These are phyloP conservation scores for Rhinichthys klamathensis DNA, from an alignment of 2,113 vertebrate species.

Conservation along the genomic window DNA sequence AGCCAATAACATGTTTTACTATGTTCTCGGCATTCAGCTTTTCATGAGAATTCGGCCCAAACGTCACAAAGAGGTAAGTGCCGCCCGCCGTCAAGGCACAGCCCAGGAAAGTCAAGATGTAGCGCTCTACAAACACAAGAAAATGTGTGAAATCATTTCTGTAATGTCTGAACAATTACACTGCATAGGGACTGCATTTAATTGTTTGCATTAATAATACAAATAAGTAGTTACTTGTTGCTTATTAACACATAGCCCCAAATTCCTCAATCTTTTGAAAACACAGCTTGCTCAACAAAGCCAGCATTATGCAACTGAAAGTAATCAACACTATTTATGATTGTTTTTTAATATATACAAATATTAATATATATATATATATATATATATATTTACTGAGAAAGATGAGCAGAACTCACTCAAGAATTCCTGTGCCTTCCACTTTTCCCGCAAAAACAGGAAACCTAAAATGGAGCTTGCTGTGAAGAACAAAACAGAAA, in stretches of 20 bases:
- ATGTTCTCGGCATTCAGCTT: conserved; percentile 89
- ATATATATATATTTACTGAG: background rate
- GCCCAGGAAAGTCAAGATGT: conserved; percentile 87
- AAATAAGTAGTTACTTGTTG: background rate
- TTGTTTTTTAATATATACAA: too few species aligned
- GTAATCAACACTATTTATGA: background rate
- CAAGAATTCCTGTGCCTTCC: conserved; percentile 88
- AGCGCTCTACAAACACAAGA: conserved; percentile 78
- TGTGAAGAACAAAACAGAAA: conserved; percentile 60
- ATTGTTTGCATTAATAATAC: background rate
- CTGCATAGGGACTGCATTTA: background rate
- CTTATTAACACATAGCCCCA: background rate
- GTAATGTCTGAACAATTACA: background rate
- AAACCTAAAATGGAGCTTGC: conserved; percentile 94
- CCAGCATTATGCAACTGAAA: background rate
- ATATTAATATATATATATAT: too few species aligned
- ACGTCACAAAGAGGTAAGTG: conserved; percentile 91
- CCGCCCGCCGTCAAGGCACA: conserved; percentile 85
- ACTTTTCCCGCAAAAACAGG: conserved; percentile 94
- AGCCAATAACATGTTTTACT: conserved; percentile 87
- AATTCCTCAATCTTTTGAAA: background rate
- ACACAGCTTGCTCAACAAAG: conserved; percentile 14
- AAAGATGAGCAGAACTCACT: conserved; percentile 79
- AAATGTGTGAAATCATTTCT: background rate
- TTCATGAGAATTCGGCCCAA: conserved; percentile 94